Evolutionary conservation across 2,113 vertebrate species (phyloP).

Genomic region (Pachycephala philippinensis): DNA sequence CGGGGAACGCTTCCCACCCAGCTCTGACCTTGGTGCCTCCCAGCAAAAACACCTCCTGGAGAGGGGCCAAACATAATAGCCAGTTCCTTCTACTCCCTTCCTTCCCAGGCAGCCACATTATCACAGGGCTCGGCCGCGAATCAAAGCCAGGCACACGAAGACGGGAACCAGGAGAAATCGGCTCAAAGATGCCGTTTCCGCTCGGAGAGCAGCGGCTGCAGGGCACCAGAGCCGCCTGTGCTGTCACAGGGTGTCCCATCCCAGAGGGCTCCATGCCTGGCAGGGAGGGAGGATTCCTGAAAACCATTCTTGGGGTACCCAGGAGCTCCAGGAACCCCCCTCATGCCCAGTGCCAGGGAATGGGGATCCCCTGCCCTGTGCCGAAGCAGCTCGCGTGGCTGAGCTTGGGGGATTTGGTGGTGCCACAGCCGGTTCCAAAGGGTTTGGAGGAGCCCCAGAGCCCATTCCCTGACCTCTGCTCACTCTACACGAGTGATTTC

Average conservation of each 20-base stretch:
- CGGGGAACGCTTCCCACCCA: not conserved
- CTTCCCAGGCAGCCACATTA: constrained; percentile 59
- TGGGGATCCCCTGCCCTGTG: accelerated
- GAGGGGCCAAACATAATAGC: constrained; percentile 60
- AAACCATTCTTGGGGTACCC: not conserved
- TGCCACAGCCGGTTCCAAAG: accelerated
- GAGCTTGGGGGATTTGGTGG: accelerated
- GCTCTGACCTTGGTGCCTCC: constrained; percentile 29
- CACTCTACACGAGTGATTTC: accelerated
- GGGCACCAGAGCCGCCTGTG: not conserved
- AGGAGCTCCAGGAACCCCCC: not conserved
- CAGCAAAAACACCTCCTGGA: constrained; percentile 51
- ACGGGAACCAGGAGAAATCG: not conserved
- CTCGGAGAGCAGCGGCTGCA: accelerated
- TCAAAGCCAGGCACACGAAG: constrained; percentile 34
- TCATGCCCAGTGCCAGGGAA: accelerated
- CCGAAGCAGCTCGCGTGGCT: too few species aligned
- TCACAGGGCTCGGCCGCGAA: constrained; percentile 23
- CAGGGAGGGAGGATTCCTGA: not conserved
- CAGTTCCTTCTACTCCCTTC: constrained; percentile 66
- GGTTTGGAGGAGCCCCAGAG: not conserved
- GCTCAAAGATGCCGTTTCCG: not conserved
- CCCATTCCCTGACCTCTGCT: accelerated
- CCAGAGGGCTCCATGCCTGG: accelerated
- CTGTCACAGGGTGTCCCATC: not conserved